Percentiles rank a stretch among this genome's conserved stretches.
Conservation (phyloP, 1,140 invertebrate genomes). For the Dendrolimus punctatus region DNA sequence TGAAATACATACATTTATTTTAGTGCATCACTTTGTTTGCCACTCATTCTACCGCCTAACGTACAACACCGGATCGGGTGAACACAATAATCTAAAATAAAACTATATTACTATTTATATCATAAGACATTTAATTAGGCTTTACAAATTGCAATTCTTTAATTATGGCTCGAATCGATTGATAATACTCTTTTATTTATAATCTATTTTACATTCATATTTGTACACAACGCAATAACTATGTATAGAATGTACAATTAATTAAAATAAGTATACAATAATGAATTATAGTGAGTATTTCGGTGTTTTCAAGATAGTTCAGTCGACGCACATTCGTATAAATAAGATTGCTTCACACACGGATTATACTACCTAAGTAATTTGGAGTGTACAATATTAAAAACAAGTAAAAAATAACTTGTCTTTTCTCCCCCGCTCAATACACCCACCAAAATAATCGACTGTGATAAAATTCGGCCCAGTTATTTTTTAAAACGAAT, state of each 20-base stretch:
- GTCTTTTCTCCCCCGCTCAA: too few species aligned
- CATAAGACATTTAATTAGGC: conserved; percentile 70
- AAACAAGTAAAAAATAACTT: too few species aligned
- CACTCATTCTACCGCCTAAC: conserved; percentile 54
- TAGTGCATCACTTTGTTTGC: conserved; percentile 61
- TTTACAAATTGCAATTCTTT: conserved; percentile 40
- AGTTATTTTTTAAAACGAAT: too few species aligned
- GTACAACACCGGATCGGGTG: conserved; percentile 59
- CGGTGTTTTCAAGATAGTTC: too few species aligned
- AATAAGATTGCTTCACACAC: too few species aligned
- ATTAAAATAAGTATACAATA: too few species aligned
- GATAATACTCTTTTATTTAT: conserved; percentile 9
- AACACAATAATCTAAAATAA: conserved; percentile 53
- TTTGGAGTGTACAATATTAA: too few species aligned
- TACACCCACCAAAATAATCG: too few species aligned
- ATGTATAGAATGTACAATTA: neutral
- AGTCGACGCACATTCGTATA: too few species aligned
- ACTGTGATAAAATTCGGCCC: too few species aligned
- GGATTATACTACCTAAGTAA: too few species aligned
- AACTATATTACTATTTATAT: conserved; percentile 48
- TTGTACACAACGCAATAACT: conserved; percentile 12
- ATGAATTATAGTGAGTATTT: conserved; percentile 2
- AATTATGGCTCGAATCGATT: conserved; percentile 20
- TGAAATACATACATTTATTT: conserved; percentile 63
- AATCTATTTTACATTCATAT: conserved; percentile 1